Evolutionary conservation across 1,140 invertebrate genomes (phyloP).

Genomic region (Drosophila burlai): DNA sequence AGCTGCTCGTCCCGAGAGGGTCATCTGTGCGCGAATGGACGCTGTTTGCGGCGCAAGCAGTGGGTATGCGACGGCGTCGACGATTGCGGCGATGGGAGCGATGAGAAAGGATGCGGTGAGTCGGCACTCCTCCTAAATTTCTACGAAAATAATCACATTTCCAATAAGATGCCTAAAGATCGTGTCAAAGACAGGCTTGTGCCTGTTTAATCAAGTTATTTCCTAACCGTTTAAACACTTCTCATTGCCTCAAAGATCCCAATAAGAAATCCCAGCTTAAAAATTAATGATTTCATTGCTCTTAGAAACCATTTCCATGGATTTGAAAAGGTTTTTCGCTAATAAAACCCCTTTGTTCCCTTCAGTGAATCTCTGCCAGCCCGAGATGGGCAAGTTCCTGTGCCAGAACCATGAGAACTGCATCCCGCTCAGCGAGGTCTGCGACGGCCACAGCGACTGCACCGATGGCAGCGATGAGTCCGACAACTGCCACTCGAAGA

Average conservation of each 20-base stretch:
- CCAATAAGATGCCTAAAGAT: not conserved
- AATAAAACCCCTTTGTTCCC: not conserved
- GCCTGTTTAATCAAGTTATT: not conserved
- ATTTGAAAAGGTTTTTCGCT: not conserved
- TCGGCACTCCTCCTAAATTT: not conserved
- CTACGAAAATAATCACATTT: not conserved
- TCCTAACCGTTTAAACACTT: no score
- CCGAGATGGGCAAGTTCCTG: constrained; percentile 64
- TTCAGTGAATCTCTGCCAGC: constrained; percentile 49
- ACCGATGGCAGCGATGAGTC: constrained; percentile 85
- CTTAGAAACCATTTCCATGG: no score
- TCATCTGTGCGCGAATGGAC: constrained; percentile 70
- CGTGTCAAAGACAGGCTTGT: not conserved
- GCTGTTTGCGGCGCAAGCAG: constrained; percentile 65
- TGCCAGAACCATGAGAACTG: constrained; percentile 86
- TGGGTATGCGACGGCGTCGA: constrained; percentile 84
- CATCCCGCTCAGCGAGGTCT: constrained; percentile 87
- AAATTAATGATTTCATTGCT: not conserved
- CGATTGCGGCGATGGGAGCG: constrained; percentile 89
- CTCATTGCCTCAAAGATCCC: not conserved
- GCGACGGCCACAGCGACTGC: constrained; percentile 86
- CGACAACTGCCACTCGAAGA: constrained; percentile 56
- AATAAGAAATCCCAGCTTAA: not conserved
- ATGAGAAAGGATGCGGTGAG: constrained; percentile 89
- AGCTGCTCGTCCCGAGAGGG: constrained; percentile 58